These are phyloP conservation scores for Chionomys nivalis DNA, from an alignment of 2,113 vertebrate species.

Conservation along the genomic window DNA sequence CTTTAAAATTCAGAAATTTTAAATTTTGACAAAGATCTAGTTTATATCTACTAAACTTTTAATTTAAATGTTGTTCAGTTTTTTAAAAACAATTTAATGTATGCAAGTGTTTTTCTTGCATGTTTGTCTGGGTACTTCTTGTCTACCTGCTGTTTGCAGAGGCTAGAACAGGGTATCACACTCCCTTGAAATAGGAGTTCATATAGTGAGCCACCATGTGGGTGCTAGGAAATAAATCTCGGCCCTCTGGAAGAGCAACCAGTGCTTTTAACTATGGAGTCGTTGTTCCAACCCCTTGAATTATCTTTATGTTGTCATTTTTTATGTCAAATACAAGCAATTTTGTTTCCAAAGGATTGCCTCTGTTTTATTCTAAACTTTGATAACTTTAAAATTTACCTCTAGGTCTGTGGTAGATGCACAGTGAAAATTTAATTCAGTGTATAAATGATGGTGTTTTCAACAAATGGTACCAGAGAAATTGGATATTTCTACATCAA, in stretches of 20 bases:
- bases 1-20: neutral
- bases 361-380: constrained; percentile 12
- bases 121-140: neutral
- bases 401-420: neutral
- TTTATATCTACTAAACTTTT: neutral
- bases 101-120: neutral
- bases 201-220: neutral
- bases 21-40: neutral
- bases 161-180: too few species aligned
- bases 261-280: too few species aligned
- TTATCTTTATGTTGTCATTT: neutral
- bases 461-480: neutral
- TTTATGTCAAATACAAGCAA: neutral
- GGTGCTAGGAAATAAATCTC: neutral
- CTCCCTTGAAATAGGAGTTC: neutral
- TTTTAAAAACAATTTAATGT: neutral
- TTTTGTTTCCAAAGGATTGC: neutral
- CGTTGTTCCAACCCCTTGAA: neutral
- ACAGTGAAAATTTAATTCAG: neutral
- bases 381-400: neutral
- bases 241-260: neutral
- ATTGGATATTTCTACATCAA: neutral
- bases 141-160: neutral
- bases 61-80: neutral
- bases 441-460: neutral